phyloP scores from a whole-genome alignment of 1,140 invertebrate genomes.

The Hylyphantes graminicola region DNA sequence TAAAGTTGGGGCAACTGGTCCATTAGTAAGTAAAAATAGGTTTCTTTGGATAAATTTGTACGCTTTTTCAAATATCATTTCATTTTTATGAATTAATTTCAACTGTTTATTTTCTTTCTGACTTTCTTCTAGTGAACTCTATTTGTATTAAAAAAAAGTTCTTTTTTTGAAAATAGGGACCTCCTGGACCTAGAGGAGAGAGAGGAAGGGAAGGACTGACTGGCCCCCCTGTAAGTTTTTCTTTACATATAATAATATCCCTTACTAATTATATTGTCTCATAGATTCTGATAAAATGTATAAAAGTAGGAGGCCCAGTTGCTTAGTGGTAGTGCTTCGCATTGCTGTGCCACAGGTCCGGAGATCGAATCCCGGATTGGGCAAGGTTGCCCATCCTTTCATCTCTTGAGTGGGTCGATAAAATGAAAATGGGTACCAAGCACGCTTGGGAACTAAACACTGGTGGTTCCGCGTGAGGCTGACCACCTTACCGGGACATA shows the following conservation, averaged over 20 bases:
- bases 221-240: conserved; percentile 74
- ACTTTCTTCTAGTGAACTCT: not conserved
- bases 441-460: too few relatives aligned
- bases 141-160: not conserved
- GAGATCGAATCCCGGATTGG: too few relatives aligned
- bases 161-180: conserved; percentile 73
- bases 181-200: conserved; percentile 82
- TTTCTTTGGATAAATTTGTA: not conserved
- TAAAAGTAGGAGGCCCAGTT: too few relatives aligned
- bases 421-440: too few relatives aligned
- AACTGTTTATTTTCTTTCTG: not conserved
- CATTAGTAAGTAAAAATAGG: conserved; percentile 65
- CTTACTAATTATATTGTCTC: too few relatives aligned
- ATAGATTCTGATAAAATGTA: too few relatives aligned
- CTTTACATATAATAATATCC: not conserved
- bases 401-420: too few relatives aligned
- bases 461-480: too few relatives aligned
- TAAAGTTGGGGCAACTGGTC: conserved; percentile 69
- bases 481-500: too few relatives aligned
- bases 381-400: too few relatives aligned
- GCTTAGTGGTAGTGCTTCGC: too few relatives aligned
- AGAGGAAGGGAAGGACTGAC: conserved; percentile 81
- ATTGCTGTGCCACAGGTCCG: too few relatives aligned
- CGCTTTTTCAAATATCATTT: not conserved
- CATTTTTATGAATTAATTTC: not conserved